Evolutionary conservation across 1,140 invertebrate genomes (phyloP).

Genomic region (Polyergus mexicanus): DNA sequence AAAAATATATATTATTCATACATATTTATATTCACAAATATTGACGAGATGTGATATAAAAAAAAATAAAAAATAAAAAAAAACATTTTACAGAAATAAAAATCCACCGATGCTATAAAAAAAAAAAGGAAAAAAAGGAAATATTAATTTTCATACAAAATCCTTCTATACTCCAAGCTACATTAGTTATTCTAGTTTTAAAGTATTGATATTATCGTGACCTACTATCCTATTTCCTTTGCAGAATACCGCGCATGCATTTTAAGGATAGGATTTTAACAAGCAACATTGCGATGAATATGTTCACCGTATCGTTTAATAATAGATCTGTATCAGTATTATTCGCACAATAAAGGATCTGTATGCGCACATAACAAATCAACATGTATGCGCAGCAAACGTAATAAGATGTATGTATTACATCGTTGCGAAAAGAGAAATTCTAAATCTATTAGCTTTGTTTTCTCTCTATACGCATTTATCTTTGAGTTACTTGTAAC

Average conservation of each 20-base stretch:
- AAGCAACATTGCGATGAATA: conserved; percentile 40
- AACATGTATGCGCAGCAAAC: background rate
- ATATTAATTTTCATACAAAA: background rate
- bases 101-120: background rate
- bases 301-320: conserved; percentile 12
- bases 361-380: conserved; percentile 6
- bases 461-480: background rate
- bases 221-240: conserved; percentile 55
- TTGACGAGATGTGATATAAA: background rate
- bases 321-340: conserved; percentile 23
- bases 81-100: background rate
- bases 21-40: background rate
- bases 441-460: conserved; percentile 33
- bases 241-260: conserved; percentile 38
- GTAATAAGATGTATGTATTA: conserved; percentile 12
- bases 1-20: background rate
- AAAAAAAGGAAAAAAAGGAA: background rate
- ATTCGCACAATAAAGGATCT: background rate
- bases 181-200: conserved; percentile 31
- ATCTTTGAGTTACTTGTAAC: background rate
- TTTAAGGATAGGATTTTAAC: conserved; percentile 53
- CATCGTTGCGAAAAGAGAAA: background rate
- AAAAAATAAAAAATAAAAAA: background rate
- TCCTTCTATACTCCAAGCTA: background rate
- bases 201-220: conserved; percentile 54